A percentile compares a stretch with the other conserved stretches of the same genome.
These are phyloP conservation scores for Dissostichus mawsoni DNA, from an alignment of 2,113 vertebrate genomes.

Conservation along the genomic window DNA sequence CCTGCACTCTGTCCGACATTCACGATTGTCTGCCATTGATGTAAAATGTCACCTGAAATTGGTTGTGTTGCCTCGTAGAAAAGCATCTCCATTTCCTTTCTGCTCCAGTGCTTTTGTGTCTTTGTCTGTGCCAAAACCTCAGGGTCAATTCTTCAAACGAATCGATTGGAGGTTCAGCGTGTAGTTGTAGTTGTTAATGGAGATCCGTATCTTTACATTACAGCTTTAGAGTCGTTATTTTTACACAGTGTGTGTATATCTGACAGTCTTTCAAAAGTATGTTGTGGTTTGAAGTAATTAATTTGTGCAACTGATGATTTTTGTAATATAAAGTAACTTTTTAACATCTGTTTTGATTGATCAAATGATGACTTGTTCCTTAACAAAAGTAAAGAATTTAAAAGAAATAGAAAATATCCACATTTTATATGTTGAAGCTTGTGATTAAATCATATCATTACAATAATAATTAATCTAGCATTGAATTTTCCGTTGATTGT, in stretches of 20 bases:
- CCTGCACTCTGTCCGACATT: slow-evolving; percentile 49
- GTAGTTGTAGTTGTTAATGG: background rate
- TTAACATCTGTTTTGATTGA: too few species aligned
- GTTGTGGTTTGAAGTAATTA: too few species aligned
- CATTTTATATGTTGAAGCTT: too few species aligned
- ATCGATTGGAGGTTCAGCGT: background rate
- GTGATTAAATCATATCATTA: too few species aligned
- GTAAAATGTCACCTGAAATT: slow-evolving; percentile 79
- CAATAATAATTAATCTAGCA: background rate
- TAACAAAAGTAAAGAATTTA: too few species aligned
- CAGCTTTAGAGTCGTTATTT: background rate
- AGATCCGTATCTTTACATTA: slow-evolving; percentile 3
- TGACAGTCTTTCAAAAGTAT: background rate
- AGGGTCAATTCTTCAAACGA: slow-evolving; percentile 27
- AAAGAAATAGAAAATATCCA: too few species aligned
- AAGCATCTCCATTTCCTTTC: slow-evolving; percentile 54
- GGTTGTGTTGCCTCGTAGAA: slow-evolving; percentile 62
- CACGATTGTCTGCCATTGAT: slow-evolving; percentile 60
- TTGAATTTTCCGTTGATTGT: background rate
- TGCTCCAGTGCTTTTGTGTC: slow-evolving; percentile 53
- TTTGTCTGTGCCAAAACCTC: slow-evolving; percentile 18
- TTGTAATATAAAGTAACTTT: too few species aligned
- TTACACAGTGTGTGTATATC: background rate
- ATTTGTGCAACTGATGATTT: too few species aligned
- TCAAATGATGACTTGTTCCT: too few species aligned